These are phyloP conservation scores for Adelphocoris suturalis DNA, from an alignment of 2,888 invertebrate species.

Conservation along the genomic window DNA sequence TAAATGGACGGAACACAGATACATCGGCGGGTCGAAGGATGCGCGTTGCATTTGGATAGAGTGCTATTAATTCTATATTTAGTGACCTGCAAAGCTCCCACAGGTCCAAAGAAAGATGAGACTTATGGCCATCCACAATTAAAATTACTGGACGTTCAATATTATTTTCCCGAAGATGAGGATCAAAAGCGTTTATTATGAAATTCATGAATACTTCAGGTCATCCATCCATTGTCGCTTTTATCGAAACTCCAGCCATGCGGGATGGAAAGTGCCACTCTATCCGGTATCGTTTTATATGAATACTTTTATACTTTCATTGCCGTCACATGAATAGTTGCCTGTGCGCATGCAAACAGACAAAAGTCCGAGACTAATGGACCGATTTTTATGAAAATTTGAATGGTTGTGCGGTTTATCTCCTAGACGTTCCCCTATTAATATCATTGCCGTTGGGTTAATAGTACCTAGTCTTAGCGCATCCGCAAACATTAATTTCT, in stretches of 20 bases:
- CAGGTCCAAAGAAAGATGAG: background rate
- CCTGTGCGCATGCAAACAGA: too few species aligned
- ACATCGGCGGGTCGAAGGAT: conserved; percentile 76
- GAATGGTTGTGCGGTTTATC: too few species aligned
- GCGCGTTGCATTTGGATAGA: conserved; percentile 76
- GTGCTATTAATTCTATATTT: conserved; percentile 70
- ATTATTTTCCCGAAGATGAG: background rate
- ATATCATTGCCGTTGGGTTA: too few species aligned
- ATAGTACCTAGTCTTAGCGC: too few species aligned
- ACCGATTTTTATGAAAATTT: too few species aligned
- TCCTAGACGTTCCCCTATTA: too few species aligned
- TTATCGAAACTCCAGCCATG: background rate
- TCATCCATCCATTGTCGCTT: conserved; percentile 44
- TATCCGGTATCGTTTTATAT: conserved; percentile 38
- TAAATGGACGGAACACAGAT: conserved; percentile 77
- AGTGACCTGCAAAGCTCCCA: background rate
- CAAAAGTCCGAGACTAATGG: too few species aligned
- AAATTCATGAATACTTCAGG: conserved; percentile 39
- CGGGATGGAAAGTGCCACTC: background rate
- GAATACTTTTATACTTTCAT: too few species aligned
- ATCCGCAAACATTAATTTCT: too few species aligned
- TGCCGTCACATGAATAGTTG: too few species aligned
- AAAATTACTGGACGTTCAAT: background rate
- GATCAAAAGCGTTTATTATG: conserved; percentile 11
- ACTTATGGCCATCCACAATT: conserved; percentile 32